Evolutionary conservation across 2,888 invertebrate species (phyloP).

Genomic region (Xylota segnis): DNA sequence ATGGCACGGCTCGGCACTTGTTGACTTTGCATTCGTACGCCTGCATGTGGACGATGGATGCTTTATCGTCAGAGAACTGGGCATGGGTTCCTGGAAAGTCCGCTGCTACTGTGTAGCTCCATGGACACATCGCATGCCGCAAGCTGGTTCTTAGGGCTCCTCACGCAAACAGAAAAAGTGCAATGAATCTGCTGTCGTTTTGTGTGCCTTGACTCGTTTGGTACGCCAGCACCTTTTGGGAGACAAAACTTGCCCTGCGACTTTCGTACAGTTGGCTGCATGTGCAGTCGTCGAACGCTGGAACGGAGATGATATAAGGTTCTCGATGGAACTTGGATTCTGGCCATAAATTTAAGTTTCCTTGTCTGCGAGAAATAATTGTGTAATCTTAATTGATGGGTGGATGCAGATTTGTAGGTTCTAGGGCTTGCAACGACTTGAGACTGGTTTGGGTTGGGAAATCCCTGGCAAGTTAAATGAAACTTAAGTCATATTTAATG

Average conservation of each 20-base stretch:
- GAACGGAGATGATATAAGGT: conserved; percentile 61
- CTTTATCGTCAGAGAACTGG: background rate
- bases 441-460: conserved; percentile 2
- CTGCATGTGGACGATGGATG: conserved; percentile 16
- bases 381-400: conserved; percentile 53
- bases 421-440: background rate
- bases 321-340: conserved; percentile 66
- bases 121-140: conserved; percentile 57
- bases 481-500: background rate
- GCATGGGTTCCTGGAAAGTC: conserved; percentile 46
- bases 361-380: conserved; percentile 42
- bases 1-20: conserved; percentile 53
- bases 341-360: conserved; percentile 57
- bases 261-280: conserved; percentile 52
- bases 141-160: conserved; percentile 38
- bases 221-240: conserved; percentile 41
- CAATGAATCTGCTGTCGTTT: conserved; percentile 53
- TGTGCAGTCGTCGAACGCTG: conserved; percentile 30
- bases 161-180: conserved; percentile 60
- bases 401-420: conserved; percentile 16
- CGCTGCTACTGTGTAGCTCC: conserved; percentile 59
- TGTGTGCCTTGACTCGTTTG: conserved; percentile 45
- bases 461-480: background rate
- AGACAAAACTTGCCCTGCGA: conserved; percentile 63
- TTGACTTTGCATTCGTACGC: conserved; percentile 52